Evolutionary conservation across 2,113 vertebrate species (phyloP), one percentile per base, ranked within the genome.

Genomic region (Vicugna pacos): DNA sequence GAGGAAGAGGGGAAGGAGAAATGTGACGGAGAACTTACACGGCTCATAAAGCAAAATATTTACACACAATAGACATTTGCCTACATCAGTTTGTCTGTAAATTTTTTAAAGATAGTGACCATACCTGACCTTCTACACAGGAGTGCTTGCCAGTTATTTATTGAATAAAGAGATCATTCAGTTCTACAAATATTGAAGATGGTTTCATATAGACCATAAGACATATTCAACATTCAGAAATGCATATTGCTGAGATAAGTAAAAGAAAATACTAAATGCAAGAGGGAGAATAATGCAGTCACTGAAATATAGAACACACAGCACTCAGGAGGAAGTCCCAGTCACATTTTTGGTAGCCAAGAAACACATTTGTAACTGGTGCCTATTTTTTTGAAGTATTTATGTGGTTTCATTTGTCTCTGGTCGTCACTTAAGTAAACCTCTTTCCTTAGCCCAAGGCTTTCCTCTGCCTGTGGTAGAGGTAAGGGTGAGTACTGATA

Each of bases 281-380:
- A 9, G 35, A 70, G 50, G 11, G 32, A 15, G 42, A 75, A 70
- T 46, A 62, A 70, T n/a, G 9, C 15, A 48, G 16, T 65, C 22
- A 54, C 38, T 5, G 42, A 75, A 2, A 30, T 69, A 54, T 24
- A 38, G 35, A 81, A 72, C 20, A 62, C 42, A 81, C 2, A 35
- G 30, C 3, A 62, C 1, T 58, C 64, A 32, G 3, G 3, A 72
- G 20, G 32, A 80, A 80, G n/a, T 20, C 24, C 17, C 64, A 32
- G 30, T 3, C 11, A 91, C 22, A 77, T 48, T 54, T 28, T 79
- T 75, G 30, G 38, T 52, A 77, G 17, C 9, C 35, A 38, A 65
- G 19, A 89, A 81, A 76, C 16, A 46, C 11, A 67, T 84, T 91
- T 79, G 11, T 56, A 89, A 89, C 22, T 85, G 46, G n/a, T 13